Evolutionary conservation across 2,888 invertebrate genomes (phyloP), one percentile per base, ranked within the genome.

Genomic region (Morpho deidamia): DNA sequence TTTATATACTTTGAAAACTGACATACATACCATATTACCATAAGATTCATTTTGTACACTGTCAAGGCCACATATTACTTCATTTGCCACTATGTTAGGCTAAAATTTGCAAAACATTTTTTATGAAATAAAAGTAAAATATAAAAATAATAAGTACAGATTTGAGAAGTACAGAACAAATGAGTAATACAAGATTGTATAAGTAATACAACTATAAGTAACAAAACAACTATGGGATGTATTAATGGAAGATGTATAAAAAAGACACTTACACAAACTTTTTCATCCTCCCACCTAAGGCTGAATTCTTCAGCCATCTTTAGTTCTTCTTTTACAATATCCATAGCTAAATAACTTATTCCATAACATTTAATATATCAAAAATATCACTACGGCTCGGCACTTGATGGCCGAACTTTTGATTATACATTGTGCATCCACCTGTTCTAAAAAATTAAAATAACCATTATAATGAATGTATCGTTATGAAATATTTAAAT

Each of bases 271-370:
- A n/a, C 39, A 56, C 23, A 23, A 48, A 61, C 89, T 80, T 88
- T 85, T 2, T 81, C 78, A 61, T 78, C 81, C 58, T 85, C 86
- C 90, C 90, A 90, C 8, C 84, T 87, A 70, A 89, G 83, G 65
- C 76, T 77, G 63, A 84, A 89, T 41, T 83, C 85, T 58, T 78
- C 86, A 58, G 84, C 85, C 86, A 85, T 86, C 52, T 49, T 75
- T 51, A 52, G 42, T 58, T 64, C 59, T 51, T 65, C 60, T 54
- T 61, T 62, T 49, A 61, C 67, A 58, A 63, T 63, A 55, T 67
- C 68, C 50, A 50, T 39, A 11, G 10, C 23, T 23, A 23, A 23
- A 23, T 5, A 23, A 23, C 23, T 23, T 1, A 23, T 23, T 23
- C 23, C 23, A 23, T 23, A 23, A 23, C 23, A 23, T 23, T 23